Percentiles rank a stretch among this genome's conserved stretches.
Conservation (phyloP, 2,888 invertebrate species). For the Eueremaeus valkanovi region DNA sequence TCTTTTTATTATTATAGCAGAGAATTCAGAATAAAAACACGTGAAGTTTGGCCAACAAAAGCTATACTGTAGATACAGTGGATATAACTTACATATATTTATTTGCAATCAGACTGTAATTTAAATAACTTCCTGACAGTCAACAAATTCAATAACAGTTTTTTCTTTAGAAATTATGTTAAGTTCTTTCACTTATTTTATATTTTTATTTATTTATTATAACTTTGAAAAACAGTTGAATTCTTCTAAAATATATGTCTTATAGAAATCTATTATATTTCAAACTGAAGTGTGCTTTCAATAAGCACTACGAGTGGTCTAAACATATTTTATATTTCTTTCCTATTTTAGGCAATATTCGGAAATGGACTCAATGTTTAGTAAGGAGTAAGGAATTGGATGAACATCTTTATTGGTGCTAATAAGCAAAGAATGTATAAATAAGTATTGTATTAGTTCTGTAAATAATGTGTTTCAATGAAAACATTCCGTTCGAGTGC, state of each 20-base stretch:
- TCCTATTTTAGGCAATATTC: neutral
- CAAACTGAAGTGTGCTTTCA: no score
- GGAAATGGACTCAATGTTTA: neutral
- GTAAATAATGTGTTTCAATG: neutral
- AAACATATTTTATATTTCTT: neutral
- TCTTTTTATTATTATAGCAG: neutral
- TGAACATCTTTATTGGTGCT: neutral
- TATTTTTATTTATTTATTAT: neutral
- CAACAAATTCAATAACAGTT: constrained; percentile 1
- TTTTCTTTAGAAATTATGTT: neutral
- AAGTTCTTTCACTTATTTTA: neutral
- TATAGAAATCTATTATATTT: neutral
- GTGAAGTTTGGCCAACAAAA: neutral
- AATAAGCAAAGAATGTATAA: neutral
- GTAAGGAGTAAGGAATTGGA: neutral
- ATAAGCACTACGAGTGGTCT: neutral
- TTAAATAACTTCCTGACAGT: constrained; percentile 31
- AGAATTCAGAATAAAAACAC: neutral
- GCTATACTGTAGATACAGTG: no score
- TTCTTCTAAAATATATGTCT: neutral
- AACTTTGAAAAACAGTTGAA: neutral
- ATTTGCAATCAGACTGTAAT: neutral
- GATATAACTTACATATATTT: neutral
- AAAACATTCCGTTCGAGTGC: neutral
- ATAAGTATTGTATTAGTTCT: constrained; percentile 1